Base-by-base conservation (phyloP, 2,888 invertebrate genomes). In the Hymenopus coronatus region DNA sequence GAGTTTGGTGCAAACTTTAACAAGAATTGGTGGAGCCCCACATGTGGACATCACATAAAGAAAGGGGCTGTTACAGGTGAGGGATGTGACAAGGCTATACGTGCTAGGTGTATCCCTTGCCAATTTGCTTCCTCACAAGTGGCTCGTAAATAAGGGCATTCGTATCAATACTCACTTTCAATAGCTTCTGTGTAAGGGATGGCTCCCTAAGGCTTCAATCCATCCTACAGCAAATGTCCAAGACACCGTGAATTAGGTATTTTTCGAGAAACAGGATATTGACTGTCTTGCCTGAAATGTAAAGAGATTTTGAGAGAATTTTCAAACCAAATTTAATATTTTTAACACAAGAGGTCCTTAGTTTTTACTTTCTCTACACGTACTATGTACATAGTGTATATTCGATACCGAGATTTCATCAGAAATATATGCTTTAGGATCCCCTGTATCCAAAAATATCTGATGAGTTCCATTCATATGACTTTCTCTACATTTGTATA, bases 71-170 rank as follows among this genome's bases (percentile, higher is more conserved):
- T 70, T 70, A 20, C 54, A 70, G 54, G 54, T 70, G 25, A 70
- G 54, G 54, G 54, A 70, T 70, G 54, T 70, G 54, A 70, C 54
- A 70, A 54, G 54, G 20, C 20, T 20, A 70, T 70, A 70, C 54
- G 54, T 70, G 54, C 54, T 70, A 20, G 20, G 25, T 15, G 20
- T 15, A 6, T 70, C 54, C 54, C 54, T 70, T 70, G 54, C 30
- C 27, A 87, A 82, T 82, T 87, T 87, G 82, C 28, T 28, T 14
- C 14, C 40, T 12, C 12, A 33, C 30, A 87, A 87, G 82, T 87
- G 33, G 25, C 28, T 87, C 82, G 87, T 87, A 87, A 87, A 87
- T 87, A 87, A 87, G 28, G 87, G 82, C 82, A 82, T 28, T 28
- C 85, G 54, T 70, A 70, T 70, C 54, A 70, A 70, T 25, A 70